Evolutionary conservation across 2,888 invertebrate species (phyloP), one percentile per base, ranked within the genome.

Genomic region (Lepidochitona cinerea): DNA sequence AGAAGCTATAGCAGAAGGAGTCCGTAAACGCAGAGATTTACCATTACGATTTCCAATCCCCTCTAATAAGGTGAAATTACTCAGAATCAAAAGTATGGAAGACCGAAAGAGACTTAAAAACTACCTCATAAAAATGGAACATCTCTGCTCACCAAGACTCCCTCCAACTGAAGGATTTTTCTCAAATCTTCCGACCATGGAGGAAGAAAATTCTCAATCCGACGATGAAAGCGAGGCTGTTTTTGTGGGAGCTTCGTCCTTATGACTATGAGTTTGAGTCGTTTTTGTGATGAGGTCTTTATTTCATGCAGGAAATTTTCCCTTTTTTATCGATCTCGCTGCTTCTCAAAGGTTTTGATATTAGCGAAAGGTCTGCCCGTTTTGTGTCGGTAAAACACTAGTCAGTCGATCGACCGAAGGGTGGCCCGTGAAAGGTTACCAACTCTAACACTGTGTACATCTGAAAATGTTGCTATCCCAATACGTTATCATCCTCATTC

Each of bases 1-100:
- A 68, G 79, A 85, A 23, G 84, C 84, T 18, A 84, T 91, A 18
- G 82, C 81, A 9, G 82, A 87, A 37, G 80, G 81, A 18, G 81
- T 91, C 7, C 79, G 82, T 65, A 81, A 81, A 33, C 76, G 83
- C 64, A 76, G 81, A 9, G 73, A 79, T 18, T 73, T 75, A 14
- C 83, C 81, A 6, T 81, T 83, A 0, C 81, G 79, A 37, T 72
- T 79, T 26, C 84, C 83, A 0, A 78, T 83, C 64, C 72, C 73
- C 35, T 71, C 81, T 3, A 81, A 81, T 65, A 81, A 82, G 41
- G 80, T 85, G 54, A 83, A 83, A 32, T 76, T 72, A 26, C 70
- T 85, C 33, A 69, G 81, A 29, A 78, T 83, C 37, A 81, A 84
- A 18, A 83, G 83, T 41, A 75, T 79, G 66, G 82, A 82, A 52